Base-by-base conservation (phyloP, 2,113 vertebrate species). In the Alethe castanea region DNA sequence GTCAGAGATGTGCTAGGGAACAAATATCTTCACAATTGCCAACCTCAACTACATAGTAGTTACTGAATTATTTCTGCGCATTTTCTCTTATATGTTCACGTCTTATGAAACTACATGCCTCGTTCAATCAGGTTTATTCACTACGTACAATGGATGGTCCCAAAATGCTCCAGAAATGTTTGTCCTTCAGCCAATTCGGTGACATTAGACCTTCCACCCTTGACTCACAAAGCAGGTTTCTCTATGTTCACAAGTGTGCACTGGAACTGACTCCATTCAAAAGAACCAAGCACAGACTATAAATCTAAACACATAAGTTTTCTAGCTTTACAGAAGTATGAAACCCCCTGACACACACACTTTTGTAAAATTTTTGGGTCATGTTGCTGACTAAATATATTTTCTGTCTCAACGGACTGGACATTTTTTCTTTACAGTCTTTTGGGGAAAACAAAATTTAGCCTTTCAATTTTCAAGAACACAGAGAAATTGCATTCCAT, bases 11-110 rank as follows among this genome's bases (percentile, higher is more conserved):
- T 44, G 6, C 24, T 28, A 38, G 44, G 25, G 36, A 50, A 19
- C 11, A 50, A 6, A 22, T 7, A 23, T 11, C 16, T 52, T 57
- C 50, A 24, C 26, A 53, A 47, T 18, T 0, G 0, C 19, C 47
- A 78, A 8, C 12, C 31, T 54, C 47, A 48, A 17, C 29, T 61
- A 33, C 14, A 16, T 2, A 19, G 12, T n/a, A 69, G 38, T 44
- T 69, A 62, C 44, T 61, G 20, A 67, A 67, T 18, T 40, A 13
- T 47, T 88, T 29, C 6, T 28, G 20, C 8, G 8, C 11, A 40
- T 81, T 52, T 17, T 61, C 45, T 35, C 35, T 11, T 23, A 20
- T 53, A 20, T 2, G 61, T 79, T 47, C 26, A 40, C 20, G 23
- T 23, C 20, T 82, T 35, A 44, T 12, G 45, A 70, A 33, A 44